These are phyloP conservation scores for Ptychobarbus kaznakovi DNA, from an alignment of 2,797 vertebrate species.

Conservation along the genomic window DNA sequence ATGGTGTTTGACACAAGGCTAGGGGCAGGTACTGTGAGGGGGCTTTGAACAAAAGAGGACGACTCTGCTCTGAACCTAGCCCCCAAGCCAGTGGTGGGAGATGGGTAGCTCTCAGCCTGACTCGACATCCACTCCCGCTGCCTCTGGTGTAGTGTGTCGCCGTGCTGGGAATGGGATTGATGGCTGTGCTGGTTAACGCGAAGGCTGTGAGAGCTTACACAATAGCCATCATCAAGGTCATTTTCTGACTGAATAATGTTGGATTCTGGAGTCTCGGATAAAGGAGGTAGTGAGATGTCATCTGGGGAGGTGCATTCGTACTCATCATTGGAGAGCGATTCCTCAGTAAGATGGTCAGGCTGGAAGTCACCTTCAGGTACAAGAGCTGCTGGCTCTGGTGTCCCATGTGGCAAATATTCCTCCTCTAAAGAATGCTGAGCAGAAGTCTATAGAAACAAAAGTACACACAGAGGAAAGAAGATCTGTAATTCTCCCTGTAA, in stretches of 20 bases:
- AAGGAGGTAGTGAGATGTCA: constrained; percentile 90
- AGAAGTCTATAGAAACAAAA: constrained; percentile 62
- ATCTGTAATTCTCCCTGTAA: not conserved
- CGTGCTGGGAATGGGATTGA: constrained; percentile 72
- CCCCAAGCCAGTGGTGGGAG: constrained; percentile 65
- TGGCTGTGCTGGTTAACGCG: constrained; percentile 73
- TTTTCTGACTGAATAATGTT: constrained; percentile 81
- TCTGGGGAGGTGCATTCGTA: constrained; percentile 90
- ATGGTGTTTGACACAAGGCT: constrained; percentile 69
- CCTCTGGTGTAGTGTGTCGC: constrained; percentile 54
- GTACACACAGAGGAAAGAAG: not conserved
- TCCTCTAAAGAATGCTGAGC: constrained; percentile 65
- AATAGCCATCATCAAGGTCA: constrained; percentile 81
- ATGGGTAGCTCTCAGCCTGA: constrained; percentile 68
- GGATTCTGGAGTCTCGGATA: constrained; percentile 90
- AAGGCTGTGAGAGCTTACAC: constrained; percentile 76
- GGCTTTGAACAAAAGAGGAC: constrained; percentile 72
- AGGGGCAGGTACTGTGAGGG: constrained; percentile 69
- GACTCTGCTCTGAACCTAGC: constrained; percentile 75
- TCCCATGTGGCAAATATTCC: constrained; percentile 66
- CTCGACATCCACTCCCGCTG: constrained; percentile 68
- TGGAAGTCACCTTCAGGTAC: constrained; percentile 71
- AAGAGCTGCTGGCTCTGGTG: constrained; percentile 61
- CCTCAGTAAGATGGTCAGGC: constrained; percentile 77
- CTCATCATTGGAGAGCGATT: constrained; percentile 83